These are phyloP conservation scores for Melanostoma mellinum DNA, from an alignment of 2,888 invertebrate species.

Conservation along the genomic window DNA sequence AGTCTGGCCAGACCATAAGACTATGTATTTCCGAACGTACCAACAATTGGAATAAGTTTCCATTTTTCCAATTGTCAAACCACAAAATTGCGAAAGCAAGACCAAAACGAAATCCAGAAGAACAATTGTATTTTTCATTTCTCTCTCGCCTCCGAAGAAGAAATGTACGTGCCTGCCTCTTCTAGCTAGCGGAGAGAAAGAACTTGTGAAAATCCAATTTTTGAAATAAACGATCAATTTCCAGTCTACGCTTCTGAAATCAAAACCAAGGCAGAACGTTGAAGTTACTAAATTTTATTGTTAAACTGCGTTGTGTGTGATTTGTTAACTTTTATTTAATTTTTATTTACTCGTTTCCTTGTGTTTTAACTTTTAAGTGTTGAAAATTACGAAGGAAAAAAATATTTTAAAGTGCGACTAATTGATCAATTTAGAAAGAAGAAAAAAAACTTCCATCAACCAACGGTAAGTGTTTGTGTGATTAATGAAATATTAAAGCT, in stretches of 20 bases:
- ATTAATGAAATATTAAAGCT: slow-evolving; percentile 5
- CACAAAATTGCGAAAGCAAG: slow-evolving; percentile 40
- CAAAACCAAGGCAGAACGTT: slow-evolving; percentile 31
- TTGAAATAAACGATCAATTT: slow-evolving; percentile 72
- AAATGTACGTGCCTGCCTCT: slow-evolving; percentile 56
- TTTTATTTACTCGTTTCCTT: slow-evolving; percentile 55
- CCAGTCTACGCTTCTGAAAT: slow-evolving; percentile 65
- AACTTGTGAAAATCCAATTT: slow-evolving; percentile 60
- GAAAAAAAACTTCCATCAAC: slow-evolving; percentile 22
- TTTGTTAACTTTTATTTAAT: slow-evolving; percentile 60
- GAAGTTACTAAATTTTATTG: slow-evolving; percentile 45
- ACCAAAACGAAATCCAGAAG: slow-evolving; percentile 36
- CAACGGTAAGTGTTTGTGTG: slow-evolving; percentile 65
- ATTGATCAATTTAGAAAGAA: slow-evolving; percentile 12
- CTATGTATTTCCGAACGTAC: slow-evolving; percentile 8
- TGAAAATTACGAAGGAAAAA: neutral
- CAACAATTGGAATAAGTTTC: slow-evolving; percentile 40
- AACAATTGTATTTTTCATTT: slow-evolving; percentile 57
- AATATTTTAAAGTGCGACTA: slow-evolving; percentile 33
- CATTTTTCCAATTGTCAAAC: slow-evolving; percentile 49
- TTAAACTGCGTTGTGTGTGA: slow-evolving; percentile 61
- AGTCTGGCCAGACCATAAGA: too few species aligned
- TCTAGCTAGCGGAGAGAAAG: slow-evolving; percentile 51
- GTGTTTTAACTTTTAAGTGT: neutral
- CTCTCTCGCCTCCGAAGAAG: slow-evolving; percentile 53